Conservation (phyloP, 1,140 invertebrate genomes). For the Lepidurus packardi region DNA sequence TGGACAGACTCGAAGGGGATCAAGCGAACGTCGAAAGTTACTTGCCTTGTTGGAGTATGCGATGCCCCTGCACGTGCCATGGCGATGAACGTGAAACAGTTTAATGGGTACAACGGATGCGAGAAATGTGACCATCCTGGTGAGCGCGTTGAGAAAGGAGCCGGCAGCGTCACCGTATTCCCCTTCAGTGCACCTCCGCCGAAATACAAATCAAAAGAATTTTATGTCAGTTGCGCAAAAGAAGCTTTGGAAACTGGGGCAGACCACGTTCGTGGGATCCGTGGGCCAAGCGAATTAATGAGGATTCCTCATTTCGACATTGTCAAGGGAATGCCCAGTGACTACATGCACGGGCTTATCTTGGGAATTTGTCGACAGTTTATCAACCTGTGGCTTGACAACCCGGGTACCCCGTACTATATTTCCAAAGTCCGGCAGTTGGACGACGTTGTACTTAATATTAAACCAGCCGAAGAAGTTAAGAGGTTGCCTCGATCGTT, state of each 20-base stretch:
- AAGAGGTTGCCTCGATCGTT: background rate
- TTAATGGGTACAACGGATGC: slow-evolving; percentile 24
- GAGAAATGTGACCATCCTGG: slow-evolving; percentile 26
- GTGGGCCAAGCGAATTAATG: background rate
- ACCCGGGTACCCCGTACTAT: background rate
- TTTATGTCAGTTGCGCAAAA: slow-evolving; percentile 17
- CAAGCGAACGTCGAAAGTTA: background rate
- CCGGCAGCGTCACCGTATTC: slow-evolving; percentile 6
- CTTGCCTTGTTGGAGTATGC: background rate
- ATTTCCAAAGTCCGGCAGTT: slow-evolving; percentile 10
- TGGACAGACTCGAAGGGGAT: slow-evolving; percentile 25
- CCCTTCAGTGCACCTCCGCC: background rate
- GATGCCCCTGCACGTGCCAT: too few species aligned
- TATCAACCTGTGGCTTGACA: background rate
- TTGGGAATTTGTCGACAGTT: slow-evolving; percentile 26
- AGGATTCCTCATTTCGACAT: slow-evolving; percentile 25
- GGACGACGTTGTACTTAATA: slow-evolving; percentile 2
- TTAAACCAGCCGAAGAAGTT: slow-evolving; percentile 27
- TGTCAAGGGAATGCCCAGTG: background rate
- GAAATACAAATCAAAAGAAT: slow-evolving; percentile 3
- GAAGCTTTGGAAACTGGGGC: background rate
- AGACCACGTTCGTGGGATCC: background rate
- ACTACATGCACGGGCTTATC: slow-evolving; percentile 28
- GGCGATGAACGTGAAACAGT: slow-evolving; percentile 16
- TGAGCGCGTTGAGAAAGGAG: slow-evolving; percentile 25